Conservation (phyloP, 2,113 vertebrate species). For the Microcebus murinus region DNA sequence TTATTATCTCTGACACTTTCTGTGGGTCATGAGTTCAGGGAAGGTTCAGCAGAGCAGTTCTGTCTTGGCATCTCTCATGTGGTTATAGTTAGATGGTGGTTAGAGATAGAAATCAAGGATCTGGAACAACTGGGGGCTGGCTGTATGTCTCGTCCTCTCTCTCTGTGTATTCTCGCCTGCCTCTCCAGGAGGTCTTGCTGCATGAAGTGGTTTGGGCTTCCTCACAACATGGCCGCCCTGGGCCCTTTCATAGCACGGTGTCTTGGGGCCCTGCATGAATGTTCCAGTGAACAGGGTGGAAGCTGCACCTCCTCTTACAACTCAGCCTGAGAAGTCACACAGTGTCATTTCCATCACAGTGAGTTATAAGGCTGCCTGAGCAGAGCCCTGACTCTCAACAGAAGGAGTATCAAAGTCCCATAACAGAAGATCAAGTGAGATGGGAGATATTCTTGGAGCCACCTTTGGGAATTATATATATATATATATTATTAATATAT, state of each 20-base stretch:
- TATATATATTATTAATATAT: no score
- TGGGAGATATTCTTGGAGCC: background rate
- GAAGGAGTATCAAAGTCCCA: background rate
- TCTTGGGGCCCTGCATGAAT: background rate
- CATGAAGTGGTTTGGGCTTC: background rate
- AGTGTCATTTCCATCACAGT: background rate
- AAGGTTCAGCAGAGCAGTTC: background rate
- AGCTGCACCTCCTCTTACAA: background rate
- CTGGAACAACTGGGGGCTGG: background rate
- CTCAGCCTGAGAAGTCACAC: background rate
- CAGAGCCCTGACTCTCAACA: background rate
- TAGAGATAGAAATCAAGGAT: background rate
- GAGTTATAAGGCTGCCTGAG: background rate
- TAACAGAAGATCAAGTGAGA: background rate
- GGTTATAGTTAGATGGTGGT: background rate
- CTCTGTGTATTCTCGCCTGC: rapidly evolving
- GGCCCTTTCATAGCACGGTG: background rate
- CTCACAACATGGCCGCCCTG: background rate
- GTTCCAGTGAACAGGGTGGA: background rate
- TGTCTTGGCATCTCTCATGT: background rate
- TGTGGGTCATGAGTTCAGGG: background rate
- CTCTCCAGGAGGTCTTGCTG: background rate
- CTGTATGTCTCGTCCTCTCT: background rate
- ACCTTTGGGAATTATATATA: background rate
- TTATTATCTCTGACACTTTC: background rate